Evolutionary conservation across 2,797 vertebrate genomes (phyloP).

Genomic region (Tinamus major): DNA sequence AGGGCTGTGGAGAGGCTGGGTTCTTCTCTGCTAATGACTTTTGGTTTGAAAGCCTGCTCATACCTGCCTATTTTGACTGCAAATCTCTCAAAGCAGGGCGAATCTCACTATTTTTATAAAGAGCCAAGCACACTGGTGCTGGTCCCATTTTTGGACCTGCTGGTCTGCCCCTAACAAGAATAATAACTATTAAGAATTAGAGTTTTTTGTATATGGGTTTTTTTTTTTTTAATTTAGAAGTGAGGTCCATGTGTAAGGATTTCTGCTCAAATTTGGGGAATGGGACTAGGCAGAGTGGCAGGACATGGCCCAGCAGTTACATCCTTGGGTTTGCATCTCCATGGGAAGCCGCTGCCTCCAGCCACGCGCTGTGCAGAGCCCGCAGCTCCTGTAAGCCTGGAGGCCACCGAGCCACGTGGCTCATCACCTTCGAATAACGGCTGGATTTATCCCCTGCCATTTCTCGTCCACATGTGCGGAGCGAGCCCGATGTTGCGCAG

Average conservation of each 20-base stretch:
- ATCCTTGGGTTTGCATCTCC: not conserved
- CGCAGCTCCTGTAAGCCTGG: not conserved
- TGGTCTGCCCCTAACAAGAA: not conserved
- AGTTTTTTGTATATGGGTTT: not conserved
- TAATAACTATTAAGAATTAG: not conserved
- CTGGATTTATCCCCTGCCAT: conserved; percentile 53
- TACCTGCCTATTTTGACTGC: not conserved
- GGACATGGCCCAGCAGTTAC: rapidly evolving
- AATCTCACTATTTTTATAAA: not conserved
- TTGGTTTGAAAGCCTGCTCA: not conserved
- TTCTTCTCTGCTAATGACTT: not conserved
- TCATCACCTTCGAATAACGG: conserved; percentile 2
- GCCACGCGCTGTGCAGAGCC: rapidly evolving
- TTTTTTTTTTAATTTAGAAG: not conserved
- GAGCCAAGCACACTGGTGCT: not conserved
- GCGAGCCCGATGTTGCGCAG: conserved; percentile 13
- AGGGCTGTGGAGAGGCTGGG: not conserved
- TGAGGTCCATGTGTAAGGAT: not conserved
- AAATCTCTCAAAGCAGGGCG: not conserved
- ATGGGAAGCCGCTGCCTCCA: not conserved
- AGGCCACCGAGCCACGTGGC: conserved; percentile 4
- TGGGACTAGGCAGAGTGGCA: not conserved
- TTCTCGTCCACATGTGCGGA: conserved; percentile 9
- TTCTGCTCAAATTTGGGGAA: not conserved
- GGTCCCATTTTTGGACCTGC: not conserved